Evolutionary conservation across 2,113 vertebrate genomes (phyloP).

Genomic region (Morone chrysops): DNA sequence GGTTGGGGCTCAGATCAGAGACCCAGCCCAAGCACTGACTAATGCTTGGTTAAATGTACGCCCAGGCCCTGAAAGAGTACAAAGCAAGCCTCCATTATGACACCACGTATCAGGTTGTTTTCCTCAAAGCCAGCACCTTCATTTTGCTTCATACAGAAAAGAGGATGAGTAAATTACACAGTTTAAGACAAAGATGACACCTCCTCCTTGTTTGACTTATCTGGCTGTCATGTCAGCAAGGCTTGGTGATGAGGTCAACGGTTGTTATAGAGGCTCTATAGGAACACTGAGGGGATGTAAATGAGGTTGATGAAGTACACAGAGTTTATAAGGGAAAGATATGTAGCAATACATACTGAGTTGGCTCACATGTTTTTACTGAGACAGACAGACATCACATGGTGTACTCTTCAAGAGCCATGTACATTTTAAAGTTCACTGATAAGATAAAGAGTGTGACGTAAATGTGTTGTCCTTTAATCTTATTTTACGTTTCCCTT

Average conservation of each 20-base stretch:
- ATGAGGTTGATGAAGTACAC: conserved; percentile 2
- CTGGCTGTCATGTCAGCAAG: conserved; percentile 13
- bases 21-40: conserved; percentile 37
- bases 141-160: conserved; percentile 45
- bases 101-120: conserved; percentile 46
- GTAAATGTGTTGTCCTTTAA: conserved; percentile 2
- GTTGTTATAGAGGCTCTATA: neutral
- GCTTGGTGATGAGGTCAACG: conserved; percentile 25
- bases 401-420: neutral
- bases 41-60: conserved; percentile 52
- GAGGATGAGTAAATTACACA: conserved; percentile 59
- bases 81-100: conserved; percentile 65
- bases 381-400: conserved; percentile 13
- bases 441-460: conserved; percentile 48
- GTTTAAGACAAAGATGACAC: conserved; percentile 27
- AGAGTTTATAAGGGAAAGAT: conserved; percentile 13
- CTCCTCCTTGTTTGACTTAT: conserved; percentile 32
- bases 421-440: conserved; percentile 49
- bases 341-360: conserved; percentile 6
- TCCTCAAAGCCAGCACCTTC: conserved; percentile 41
- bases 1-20: conserved; percentile 29
- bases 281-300: conserved; percentile 3
- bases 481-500: neutral
- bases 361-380: conserved; percentile 19
- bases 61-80: conserved; percentile 17